Evolutionary conservation across 2,113 vertebrate genomes (phyloP).

Genomic region (Mustelus asterias): DNA sequence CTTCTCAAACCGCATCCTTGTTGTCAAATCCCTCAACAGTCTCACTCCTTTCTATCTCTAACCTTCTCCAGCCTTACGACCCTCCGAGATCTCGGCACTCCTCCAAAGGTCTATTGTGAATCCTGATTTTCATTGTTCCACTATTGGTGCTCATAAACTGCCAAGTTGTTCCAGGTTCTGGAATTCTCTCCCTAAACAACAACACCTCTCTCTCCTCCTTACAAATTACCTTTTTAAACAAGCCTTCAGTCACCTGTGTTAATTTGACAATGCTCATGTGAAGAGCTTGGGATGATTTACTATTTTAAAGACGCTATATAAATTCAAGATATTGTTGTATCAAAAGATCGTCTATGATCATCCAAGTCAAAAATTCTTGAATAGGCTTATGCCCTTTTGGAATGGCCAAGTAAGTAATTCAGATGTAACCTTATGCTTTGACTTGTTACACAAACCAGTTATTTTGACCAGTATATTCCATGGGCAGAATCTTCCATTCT

Average conservation of each 20-base stretch:
- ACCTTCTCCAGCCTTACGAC: neutral
- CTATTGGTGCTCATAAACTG: neutral
- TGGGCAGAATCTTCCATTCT: too few relatives aligned
- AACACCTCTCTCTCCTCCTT: neutral
- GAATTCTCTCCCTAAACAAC: neutral
- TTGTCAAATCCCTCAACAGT: neutral
- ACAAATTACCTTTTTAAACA: neutral
- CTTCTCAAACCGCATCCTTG: neutral
- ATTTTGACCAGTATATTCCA: too few relatives aligned
- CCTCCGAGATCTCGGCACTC: neutral
- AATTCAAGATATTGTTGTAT: neutral
- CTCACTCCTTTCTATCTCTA: neutral
- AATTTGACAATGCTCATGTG: neutral
- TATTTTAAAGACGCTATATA: neutral
- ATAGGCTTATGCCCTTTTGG: neutral
- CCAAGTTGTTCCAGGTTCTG: neutral
- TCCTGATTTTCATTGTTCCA: too few relatives aligned
- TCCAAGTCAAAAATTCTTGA: neutral
- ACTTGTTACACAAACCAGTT: neutral
- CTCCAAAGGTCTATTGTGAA: too few relatives aligned
- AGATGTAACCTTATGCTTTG: neutral
- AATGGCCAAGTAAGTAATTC: neutral
- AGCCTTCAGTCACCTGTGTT: neutral
- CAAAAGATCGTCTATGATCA: neutral
- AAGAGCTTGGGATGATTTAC: neutral